phyloP scores from a whole-genome alignment of 2,888 invertebrate species.

The Aelia acuminata region DNA sequence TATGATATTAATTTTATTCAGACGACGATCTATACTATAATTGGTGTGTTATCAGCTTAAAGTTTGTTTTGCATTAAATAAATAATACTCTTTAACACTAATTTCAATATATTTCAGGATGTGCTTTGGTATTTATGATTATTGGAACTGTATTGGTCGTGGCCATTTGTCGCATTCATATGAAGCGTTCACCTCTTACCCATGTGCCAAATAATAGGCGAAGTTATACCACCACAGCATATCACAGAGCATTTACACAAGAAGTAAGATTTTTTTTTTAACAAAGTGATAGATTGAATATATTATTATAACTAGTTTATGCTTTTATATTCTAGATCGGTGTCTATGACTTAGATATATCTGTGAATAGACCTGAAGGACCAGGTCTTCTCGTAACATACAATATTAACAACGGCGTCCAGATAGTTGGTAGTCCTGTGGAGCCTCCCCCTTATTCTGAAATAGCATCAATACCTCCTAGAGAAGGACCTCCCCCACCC shows the following conservation, averaged over 20 bases:
- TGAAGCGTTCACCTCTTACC: slow-evolving; percentile 69
- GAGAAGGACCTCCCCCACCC: slow-evolving; percentile 71
- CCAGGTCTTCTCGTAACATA: slow-evolving; percentile 69
- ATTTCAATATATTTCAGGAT: slow-evolving; percentile 67
- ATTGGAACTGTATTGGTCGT: slow-evolving; percentile 70
- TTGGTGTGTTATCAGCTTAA: slow-evolving; percentile 67
- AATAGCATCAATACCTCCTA: slow-evolving; percentile 68
- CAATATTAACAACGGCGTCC: slow-evolving; percentile 70
- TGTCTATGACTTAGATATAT: slow-evolving; percentile 68
- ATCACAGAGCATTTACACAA: slow-evolving; percentile 58
- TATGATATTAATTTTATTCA: slow-evolving; percentile 70
- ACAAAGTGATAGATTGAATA: background rate
- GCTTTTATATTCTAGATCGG: slow-evolving; percentile 34
- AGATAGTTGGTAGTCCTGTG: slow-evolving; percentile 69
- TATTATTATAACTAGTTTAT: background rate
- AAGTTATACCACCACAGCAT: slow-evolving; percentile 42
- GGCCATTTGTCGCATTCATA: slow-evolving; percentile 70
- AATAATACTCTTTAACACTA: background rate
- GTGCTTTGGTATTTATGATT: slow-evolving; percentile 71
- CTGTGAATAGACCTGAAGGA: slow-evolving; percentile 67
- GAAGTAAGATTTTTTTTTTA: slow-evolving; percentile 42
- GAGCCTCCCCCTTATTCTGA: slow-evolving; percentile 71
- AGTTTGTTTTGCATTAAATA: background rate
- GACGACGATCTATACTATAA: slow-evolving; percentile 70
- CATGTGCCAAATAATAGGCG: slow-evolving; percentile 66